phyloP scores from a whole-genome alignment of 2,113 vertebrate genomes.

The Istiophorus platypterus region DNA sequence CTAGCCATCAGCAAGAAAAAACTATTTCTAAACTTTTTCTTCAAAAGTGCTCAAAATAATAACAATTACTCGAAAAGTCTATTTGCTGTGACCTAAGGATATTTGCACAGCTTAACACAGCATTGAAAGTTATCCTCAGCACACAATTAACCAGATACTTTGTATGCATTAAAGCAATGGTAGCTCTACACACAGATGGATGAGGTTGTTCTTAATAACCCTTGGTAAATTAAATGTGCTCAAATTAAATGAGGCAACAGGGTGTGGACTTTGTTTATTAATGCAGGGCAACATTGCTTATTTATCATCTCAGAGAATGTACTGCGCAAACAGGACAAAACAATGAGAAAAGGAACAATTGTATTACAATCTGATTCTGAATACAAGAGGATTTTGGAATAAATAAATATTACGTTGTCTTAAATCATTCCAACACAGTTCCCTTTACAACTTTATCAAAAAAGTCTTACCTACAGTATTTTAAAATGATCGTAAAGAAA shows the following conservation, averaged over 20 bases:
- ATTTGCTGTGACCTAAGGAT: too few relatives aligned
- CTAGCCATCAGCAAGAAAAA: too few relatives aligned
- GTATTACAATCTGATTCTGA: not conserved
- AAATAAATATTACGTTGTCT: not conserved
- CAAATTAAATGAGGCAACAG: not conserved
- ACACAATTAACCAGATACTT: not conserved
- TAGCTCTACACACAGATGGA: not conserved
- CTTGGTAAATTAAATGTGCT: not conserved
- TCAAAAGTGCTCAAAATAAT: too few relatives aligned
- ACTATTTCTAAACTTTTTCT: too few relatives aligned
- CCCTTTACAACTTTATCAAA: not conserved
- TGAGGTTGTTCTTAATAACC: not conserved
- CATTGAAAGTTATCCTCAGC: not conserved
- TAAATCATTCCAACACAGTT: not conserved
- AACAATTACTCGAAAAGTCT: too few relatives aligned
- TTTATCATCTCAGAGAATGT: not conserved
- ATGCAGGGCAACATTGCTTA: not conserved
- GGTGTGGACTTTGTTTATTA: not conserved
- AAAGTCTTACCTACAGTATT: not conserved
- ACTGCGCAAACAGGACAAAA: not conserved
- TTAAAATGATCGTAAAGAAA: not conserved
- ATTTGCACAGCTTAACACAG: not conserved
- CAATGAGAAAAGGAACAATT: not conserved
- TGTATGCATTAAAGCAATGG: not conserved
- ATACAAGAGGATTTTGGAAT: conserved; percentile 36